These are phyloP conservation scores for Ophraella communa DNA, from an alignment of 2,888 invertebrate species.

Conservation along the genomic window DNA sequence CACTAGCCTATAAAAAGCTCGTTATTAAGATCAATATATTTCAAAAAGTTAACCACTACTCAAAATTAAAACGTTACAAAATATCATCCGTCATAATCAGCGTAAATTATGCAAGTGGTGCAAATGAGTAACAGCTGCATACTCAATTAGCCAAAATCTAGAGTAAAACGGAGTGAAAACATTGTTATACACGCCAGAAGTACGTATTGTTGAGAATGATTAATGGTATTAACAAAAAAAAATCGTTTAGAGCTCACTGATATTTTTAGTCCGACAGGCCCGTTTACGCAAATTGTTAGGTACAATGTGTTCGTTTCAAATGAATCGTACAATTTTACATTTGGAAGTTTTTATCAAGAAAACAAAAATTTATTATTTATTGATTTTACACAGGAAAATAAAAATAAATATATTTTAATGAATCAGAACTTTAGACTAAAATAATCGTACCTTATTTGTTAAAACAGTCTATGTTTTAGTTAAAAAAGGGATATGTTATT, in stretches of 20 bases:
- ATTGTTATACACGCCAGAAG: constrained; percentile 10
- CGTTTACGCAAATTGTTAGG: not conserved
- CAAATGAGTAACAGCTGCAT: constrained; percentile 29
- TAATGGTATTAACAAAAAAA: constrained; percentile 27
- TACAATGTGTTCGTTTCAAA: not conserved
- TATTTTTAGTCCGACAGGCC: constrained; percentile 1
- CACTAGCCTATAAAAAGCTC: not conserved
- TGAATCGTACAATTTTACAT: not conserved
- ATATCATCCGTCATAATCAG: constrained; percentile 21
- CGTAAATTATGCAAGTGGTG: constrained; percentile 19
- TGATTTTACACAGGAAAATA: not conserved
- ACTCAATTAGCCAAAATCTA: constrained; percentile 29
- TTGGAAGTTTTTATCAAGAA: not conserved
- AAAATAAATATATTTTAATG: not conserved
- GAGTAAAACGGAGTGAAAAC: constrained; percentile 24
- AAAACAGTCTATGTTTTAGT: too few species aligned
- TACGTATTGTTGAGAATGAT: constrained; percentile 18
- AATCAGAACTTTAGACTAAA: too few species aligned
- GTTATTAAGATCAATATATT: not conserved
- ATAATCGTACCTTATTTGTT: too few species aligned
- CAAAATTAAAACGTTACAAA: not conserved
- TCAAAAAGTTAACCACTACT: not conserved
- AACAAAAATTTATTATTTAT: not conserved
- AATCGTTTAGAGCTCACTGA: constrained; percentile 5
- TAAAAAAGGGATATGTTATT: too few species aligned